phyloP scores from a whole-genome alignment of 2,888 invertebrate species.

The Vannuccia rotundouncinata region DNA sequence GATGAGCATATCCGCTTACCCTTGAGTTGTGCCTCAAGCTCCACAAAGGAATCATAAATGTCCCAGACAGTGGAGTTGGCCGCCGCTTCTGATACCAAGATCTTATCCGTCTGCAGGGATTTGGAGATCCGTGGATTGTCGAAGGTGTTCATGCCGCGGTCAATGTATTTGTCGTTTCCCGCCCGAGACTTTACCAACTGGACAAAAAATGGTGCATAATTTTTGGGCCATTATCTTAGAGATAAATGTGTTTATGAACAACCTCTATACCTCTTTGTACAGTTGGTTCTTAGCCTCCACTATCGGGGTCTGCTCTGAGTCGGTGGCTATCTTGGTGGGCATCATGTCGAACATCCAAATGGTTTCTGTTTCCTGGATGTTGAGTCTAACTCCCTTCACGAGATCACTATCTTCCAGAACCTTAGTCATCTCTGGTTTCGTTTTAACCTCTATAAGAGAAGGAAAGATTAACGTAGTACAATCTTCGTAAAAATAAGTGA shows the following conservation, averaged over 20 bases:
- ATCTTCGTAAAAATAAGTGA: neutral
- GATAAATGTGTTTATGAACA: too few relatives aligned
- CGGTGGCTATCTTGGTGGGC: conserved; percentile 46
- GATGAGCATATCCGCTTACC: too few relatives aligned
- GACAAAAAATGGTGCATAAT: too few relatives aligned
- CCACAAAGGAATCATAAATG: conserved; percentile 48
- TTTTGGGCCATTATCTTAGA: too few relatives aligned
- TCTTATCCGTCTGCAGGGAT: conserved; percentile 47
- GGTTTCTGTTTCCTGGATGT: conserved; percentile 49
- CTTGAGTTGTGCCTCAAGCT: neutral
- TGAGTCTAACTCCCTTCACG: conserved; percentile 48
- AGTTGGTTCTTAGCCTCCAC: conserved; percentile 4
- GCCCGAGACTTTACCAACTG: conserved; percentile 29
- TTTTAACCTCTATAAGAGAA: conserved; percentile 44
- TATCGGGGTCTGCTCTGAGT: conserved; percentile 43
- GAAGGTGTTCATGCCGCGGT: conserved; percentile 56
- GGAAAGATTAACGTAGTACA: neutral
- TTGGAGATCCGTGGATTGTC: conserved; percentile 54
- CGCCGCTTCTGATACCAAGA: conserved; percentile 43
- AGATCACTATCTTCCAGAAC: conserved; percentile 49
- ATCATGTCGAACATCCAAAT: conserved; percentile 54
- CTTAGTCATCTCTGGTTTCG: conserved; percentile 42
- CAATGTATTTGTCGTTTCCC: conserved; percentile 54
- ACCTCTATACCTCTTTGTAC: conserved; percentile 17
- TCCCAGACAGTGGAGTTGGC: conserved; percentile 52